Evolutionary conservation across 2,888 invertebrate genomes (phyloP).

Genomic region (Auanema sp.): DNA sequence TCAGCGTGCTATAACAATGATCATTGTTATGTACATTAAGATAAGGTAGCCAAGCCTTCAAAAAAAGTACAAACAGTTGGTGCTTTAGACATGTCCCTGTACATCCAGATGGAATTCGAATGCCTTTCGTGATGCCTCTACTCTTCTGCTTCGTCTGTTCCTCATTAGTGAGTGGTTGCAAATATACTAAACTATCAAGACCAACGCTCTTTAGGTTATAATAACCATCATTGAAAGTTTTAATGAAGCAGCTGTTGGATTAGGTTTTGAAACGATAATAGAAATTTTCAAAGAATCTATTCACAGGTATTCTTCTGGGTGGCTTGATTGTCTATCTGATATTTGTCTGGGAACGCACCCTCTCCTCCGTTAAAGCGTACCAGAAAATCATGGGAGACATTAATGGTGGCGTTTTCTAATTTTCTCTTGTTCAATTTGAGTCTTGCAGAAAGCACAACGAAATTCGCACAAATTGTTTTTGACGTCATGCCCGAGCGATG

Average conservation of each 20-base stretch:
- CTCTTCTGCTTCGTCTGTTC: conserved; percentile 54
- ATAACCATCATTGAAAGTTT: conserved; percentile 50
- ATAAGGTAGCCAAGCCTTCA: too few relatives aligned
- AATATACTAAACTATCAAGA: too few relatives aligned
- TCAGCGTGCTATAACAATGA: conserved; percentile 59
- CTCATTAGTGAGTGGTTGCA: conserved; percentile 26
- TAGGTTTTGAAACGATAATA: conserved; percentile 14
- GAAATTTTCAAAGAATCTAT: not conserved
- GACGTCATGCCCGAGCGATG: conserved; percentile 46
- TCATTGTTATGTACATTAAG: conserved; percentile 56
- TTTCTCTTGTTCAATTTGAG: not conserved
- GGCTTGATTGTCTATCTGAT: conserved; percentile 47
- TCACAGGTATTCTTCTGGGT: conserved; percentile 30
- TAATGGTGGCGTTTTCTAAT: conserved; percentile 4
- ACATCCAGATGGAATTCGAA: conserved; percentile 51
- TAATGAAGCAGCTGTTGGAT: conserved; percentile 42
- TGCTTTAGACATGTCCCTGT: conserved; percentile 29
- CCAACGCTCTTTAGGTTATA: conserved; percentile 19
- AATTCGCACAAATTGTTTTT: conserved; percentile 46
- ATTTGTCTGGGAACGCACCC: conserved; percentile 44
- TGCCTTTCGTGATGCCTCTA: conserved; percentile 55
- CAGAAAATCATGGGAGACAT: conserved; percentile 9
- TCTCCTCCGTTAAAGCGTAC: conserved; percentile 20
- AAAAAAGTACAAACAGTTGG: too few relatives aligned
- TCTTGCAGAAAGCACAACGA: conserved; percentile 31